Base-by-base conservation (phyloP, 1,140 invertebrate species). In the Anadara kagoshimensis region DNA sequence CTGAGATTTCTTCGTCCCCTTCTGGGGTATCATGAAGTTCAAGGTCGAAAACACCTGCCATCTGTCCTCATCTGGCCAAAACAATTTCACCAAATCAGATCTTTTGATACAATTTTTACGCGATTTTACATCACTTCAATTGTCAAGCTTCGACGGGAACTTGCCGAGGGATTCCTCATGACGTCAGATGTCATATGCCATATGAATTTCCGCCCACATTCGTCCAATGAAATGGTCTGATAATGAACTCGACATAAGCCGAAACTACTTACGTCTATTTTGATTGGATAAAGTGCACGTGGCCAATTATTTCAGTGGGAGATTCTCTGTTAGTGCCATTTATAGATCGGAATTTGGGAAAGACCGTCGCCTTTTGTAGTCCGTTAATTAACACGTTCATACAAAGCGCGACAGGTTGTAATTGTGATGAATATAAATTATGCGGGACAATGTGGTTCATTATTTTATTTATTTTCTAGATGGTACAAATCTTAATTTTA, bases 41-140 rank as follows among this genome's bases (percentile, higher is more conserved):
- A 86, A 97, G 93, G 91, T 97, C 95, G 90, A 97, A 97, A 86
- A 97, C 89, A 92, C 87, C 89, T 53, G 88, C 84, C 85, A 87
- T 88, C 36, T 26, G 53, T 65, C 69, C 66, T 67, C 56, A 72
- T 76, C 64, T 47, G 69, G 51, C 44, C 24, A 20, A 47, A 29
- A 63, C 26, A 49, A 45, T 57, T 69, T 20, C 22, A 53, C 14
- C n/a, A 47, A 14, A 65, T 16, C 29, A 57, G 36, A 22, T 65
- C 5, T 44, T 43, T 22, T 43, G 16, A 57, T 63, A 71, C 57
- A 51, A 54, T 51, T 29, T 43, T 71, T 51, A 41, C 44, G 36
- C 63, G 56, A 56, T 53, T 64, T 53, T 49, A 41, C 41, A 54
- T 53, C 51, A 53, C 41, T 53, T 47, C n/a, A 24, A 18, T n/a